Evolutionary conservation across 2,888 invertebrate species (phyloP).

Genomic region (Epirrhoe alternata): DNA sequence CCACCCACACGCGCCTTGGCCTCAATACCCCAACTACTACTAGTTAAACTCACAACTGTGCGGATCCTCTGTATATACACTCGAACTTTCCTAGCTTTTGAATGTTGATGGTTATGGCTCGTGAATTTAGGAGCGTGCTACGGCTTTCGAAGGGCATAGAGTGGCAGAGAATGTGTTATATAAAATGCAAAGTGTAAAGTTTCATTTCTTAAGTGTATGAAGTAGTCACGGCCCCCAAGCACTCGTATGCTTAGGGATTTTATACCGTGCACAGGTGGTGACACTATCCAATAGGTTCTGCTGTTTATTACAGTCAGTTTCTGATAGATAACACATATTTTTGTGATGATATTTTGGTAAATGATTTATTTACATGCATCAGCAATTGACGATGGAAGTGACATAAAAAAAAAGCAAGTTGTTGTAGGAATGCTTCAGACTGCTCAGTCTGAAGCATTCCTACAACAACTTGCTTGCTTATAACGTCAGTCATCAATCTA

Average conservation of each 20-base stretch:
- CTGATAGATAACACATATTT: not conserved
- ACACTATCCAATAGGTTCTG: not conserved
- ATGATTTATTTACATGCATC: not conserved
- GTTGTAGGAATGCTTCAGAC: not conserved
- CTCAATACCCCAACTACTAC: constrained; percentile 81
- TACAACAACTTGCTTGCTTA: too few relatives aligned
- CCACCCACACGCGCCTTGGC: constrained; percentile 75
- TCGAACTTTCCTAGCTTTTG: not conserved
- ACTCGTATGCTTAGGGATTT: not conserved
- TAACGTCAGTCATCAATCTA: too few relatives aligned
- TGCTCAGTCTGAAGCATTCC: too few relatives aligned
- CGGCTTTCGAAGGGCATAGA: too few relatives aligned
- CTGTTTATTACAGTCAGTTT: not conserved
- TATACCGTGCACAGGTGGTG: not conserved
- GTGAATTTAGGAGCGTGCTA: too few relatives aligned
- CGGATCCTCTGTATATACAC: constrained; percentile 16
- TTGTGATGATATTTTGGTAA: not conserved
- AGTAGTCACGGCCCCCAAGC: not conserved
- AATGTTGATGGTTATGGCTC: not conserved
- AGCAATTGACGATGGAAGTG: not conserved
- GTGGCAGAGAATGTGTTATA: not conserved
- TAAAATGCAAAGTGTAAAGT: not conserved
- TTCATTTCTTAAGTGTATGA: not conserved
- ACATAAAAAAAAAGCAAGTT: not conserved
- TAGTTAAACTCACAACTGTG: constrained; percentile 47